Evolutionary conservation across 1,140 invertebrate genomes (phyloP).

Genomic region (Aphidius ervi): DNA sequence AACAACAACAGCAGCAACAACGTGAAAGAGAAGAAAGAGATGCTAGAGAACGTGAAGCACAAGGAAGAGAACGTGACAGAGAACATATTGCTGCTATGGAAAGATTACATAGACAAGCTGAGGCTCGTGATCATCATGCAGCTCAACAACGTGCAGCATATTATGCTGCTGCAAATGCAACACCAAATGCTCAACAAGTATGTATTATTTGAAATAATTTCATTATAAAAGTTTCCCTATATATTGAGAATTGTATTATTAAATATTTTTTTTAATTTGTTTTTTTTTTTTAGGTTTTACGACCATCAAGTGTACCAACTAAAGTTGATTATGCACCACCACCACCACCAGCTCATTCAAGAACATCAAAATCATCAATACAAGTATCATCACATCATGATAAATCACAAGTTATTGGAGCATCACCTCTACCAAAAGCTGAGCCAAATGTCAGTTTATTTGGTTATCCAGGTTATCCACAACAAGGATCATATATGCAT

Average conservation of each 20-base stretch:
- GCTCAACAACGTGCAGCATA: constrained; percentile 42
- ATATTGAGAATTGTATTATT: not conserved
- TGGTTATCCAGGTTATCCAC: constrained; percentile 65
- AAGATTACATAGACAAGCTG: constrained; percentile 40
- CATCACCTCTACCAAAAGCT: constrained; percentile 60
- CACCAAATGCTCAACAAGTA: constrained; percentile 45
- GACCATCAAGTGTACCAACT: constrained; percentile 52
- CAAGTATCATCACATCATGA: constrained; percentile 48
- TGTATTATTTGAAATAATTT: not conserved
- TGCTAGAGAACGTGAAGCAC: constrained; percentile 29
- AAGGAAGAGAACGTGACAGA: constrained; percentile 32
- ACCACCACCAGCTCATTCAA: constrained; percentile 52
- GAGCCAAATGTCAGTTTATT: constrained; percentile 72
- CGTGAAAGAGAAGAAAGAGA: constrained; percentile 48
- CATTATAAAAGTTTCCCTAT: not conserved
- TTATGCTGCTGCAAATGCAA: constrained; percentile 40
- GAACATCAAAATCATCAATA: constrained; percentile 49
- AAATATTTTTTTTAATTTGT: not conserved
- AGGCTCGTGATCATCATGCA: constrained; percentile 42
- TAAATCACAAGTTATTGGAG: constrained; percentile 49
- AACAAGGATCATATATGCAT: constrained; percentile 48
- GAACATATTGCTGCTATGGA: constrained; percentile 37
- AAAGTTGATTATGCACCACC: constrained; percentile 60
- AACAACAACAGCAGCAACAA: constrained; percentile 44
- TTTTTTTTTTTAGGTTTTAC: constrained; percentile 36